Conservation (phyloP, 1,140 invertebrate species). For the Drosophila mauritiana region DNA sequence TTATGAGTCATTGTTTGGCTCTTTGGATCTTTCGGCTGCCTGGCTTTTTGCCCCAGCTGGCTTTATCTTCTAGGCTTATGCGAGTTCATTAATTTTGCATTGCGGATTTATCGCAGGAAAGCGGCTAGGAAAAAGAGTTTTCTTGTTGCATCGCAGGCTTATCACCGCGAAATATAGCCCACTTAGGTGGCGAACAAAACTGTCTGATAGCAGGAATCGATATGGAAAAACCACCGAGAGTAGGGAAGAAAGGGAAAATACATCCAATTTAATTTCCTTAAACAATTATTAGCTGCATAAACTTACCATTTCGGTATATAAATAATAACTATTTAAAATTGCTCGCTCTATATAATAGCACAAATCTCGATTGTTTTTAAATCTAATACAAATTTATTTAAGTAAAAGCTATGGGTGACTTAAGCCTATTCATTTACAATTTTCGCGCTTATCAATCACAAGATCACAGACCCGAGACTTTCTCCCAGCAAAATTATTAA, state of each 20-base stretch:
- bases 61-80: conserved; percentile 39
- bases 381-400: too few species aligned
- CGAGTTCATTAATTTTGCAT: conserved; percentile 63
- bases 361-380: too few species aligned
- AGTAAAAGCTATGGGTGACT: conserved; percentile 17
- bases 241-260: neutral
- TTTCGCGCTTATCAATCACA: conserved; percentile 51
- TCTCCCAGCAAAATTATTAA: conserved; percentile 54
- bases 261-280: too few species aligned
- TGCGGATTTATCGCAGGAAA: conserved; percentile 48
- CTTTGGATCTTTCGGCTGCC: conserved; percentile 23
- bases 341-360: too few species aligned
- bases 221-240: too few species aligned
- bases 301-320: too few species aligned
- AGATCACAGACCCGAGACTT: conserved; percentile 59
- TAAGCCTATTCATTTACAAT: conserved; percentile 33
- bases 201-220: too few species aligned
- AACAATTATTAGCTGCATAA: too few species aligned
- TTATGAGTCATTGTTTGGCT: conserved; percentile 65
- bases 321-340: too few species aligned
- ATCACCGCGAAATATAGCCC: conserved; percentile 3
- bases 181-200: neutral
- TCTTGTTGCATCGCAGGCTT: conserved; percentile 5
- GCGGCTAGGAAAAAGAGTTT: conserved; percentile 20
- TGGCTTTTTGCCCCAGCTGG: conserved; percentile 7